Evolutionary conservation across 2,797 vertebrate genomes (phyloP).

Genomic region (Hoplostethus mediterraneus): DNA sequence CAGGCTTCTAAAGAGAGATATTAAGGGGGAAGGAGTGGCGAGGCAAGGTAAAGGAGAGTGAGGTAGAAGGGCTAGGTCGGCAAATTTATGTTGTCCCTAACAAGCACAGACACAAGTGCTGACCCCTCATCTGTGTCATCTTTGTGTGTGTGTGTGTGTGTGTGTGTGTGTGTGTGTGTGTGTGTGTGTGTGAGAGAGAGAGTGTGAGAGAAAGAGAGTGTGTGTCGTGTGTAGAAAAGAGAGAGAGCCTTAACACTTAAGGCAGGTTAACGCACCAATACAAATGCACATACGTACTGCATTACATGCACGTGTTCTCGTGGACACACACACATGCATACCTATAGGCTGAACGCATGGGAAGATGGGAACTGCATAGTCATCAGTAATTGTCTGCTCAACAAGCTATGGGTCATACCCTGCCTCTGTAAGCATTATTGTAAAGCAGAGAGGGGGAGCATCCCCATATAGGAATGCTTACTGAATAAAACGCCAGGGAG

Average conservation of each 20-base stretch:
- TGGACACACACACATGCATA: slow-evolving; percentile 20
- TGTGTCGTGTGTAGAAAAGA: slow-evolving; percentile 1
- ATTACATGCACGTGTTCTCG: slow-evolving; percentile 3
- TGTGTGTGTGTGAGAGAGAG: slow-evolving; percentile 16
- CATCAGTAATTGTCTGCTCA: slow-evolving; percentile 78
- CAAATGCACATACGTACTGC: slow-evolving; percentile 16
- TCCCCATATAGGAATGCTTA: slow-evolving; percentile 54
- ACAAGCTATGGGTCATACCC: slow-evolving; percentile 76
- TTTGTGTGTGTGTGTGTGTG: slow-evolving; percentile 35
- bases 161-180: slow-evolving; percentile 29
- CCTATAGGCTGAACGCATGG: slow-evolving; percentile 36
- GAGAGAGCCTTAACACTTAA: slow-evolving; percentile 26
- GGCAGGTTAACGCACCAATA: slow-evolving; percentile 3
- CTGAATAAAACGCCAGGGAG: slow-evolving; percentile 45
- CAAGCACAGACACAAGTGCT: slow-evolving; percentile 72
- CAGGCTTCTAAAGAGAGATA: slow-evolving; percentile 21
- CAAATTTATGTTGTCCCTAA: slow-evolving; percentile 51
- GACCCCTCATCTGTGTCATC: slow-evolving; percentile 70
- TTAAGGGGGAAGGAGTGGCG: slow-evolving; percentile 23
- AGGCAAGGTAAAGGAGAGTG: background rate
- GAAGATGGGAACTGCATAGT: slow-evolving; percentile 67
- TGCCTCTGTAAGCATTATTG: slow-evolving; percentile 75
- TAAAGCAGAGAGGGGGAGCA: slow-evolving; percentile 58
- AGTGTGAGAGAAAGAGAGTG: background rate
- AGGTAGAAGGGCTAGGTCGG: slow-evolving; percentile 22